Base-by-base conservation (phyloP, 2,113 vertebrate genomes). In the Apodemus speciosus region DNA sequence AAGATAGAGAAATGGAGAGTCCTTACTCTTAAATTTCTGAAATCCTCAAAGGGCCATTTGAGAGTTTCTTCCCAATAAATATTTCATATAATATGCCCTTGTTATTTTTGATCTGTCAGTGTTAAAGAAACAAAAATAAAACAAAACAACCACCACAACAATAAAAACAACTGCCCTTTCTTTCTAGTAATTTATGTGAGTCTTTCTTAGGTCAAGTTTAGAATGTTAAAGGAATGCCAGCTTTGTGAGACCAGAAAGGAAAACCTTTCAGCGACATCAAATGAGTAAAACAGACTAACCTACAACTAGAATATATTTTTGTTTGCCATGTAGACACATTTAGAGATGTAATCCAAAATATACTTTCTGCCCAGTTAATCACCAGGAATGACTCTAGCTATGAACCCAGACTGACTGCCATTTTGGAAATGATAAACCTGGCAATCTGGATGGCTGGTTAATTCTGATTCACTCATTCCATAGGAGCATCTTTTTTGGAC, bases 211-310 rank as follows among this genome's bases (percentile, higher is more conserved):
- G 32, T 62, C 38, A 92, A 90, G 15, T 51, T 75, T 35, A 69
- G 73, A 89, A 13, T 68, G 56, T 11, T 66, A 60, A 60, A 92
- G 40, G 3, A 93, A 56, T 46, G 60, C 4, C 89, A 56, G 83
- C 10, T 53, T 85, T 23, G 32, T 84, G 51, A 66, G 23, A 0
- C 35, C 43, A 73, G 10, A 53, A 16, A 94, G 58, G 49, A 96
- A 96, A 95, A 77, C 18, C 21, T 75, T 81, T 90, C 83, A 72
- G 69, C 21, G 86, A 91, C 92, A 88, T 73, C n/a, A 93, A 93
- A 85, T 66, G 62, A 93, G 11, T 86, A 73, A 96, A 94, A 77
- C 38, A 88, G 72, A 88, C 35, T 77, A 43, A 66, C 43, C 27
- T 68, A 56, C 46, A 95, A 81, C 38, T 72, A 58, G 43, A 71